Conservation (phyloP, 2,113 vertebrate genomes). For the Acanthisitta chloris region DNA sequence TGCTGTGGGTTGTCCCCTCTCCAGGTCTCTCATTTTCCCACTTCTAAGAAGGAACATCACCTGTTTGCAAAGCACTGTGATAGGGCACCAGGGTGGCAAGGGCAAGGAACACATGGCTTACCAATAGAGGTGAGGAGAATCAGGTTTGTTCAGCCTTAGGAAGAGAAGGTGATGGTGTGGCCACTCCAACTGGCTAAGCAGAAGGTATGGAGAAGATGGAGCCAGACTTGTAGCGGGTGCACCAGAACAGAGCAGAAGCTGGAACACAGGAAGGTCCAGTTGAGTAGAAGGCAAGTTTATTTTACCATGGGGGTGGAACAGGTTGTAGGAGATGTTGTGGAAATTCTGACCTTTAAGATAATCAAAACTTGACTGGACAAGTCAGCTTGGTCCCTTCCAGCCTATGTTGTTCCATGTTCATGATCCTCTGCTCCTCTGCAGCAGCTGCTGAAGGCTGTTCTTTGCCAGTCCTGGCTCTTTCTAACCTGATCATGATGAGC, state of each 20-base stretch:
- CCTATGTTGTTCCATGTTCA: fast-evolving
- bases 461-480: background rate
- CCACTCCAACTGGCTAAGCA: fast-evolving
- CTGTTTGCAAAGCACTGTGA: background rate
- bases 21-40: background rate
- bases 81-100: background rate
- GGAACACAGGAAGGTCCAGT: background rate
- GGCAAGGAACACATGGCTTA: background rate
- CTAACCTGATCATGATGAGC: background rate
- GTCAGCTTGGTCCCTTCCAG: background rate
- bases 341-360: background rate
- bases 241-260: background rate
- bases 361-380: background rate
- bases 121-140: background rate
- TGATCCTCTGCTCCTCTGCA: background rate
- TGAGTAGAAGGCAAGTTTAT: background rate
- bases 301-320: background rate
- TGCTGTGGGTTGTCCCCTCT: background rate
- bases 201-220: background rate
- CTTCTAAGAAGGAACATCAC: background rate
- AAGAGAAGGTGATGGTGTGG: background rate
- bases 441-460: background rate
- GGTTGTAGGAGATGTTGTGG: background rate
- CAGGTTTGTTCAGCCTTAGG: background rate
- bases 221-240: background rate